These are phyloP conservation scores for Anomalospiza imberbis DNA, from an alignment of 2,797 vertebrate species.

Conservation along the genomic window DNA sequence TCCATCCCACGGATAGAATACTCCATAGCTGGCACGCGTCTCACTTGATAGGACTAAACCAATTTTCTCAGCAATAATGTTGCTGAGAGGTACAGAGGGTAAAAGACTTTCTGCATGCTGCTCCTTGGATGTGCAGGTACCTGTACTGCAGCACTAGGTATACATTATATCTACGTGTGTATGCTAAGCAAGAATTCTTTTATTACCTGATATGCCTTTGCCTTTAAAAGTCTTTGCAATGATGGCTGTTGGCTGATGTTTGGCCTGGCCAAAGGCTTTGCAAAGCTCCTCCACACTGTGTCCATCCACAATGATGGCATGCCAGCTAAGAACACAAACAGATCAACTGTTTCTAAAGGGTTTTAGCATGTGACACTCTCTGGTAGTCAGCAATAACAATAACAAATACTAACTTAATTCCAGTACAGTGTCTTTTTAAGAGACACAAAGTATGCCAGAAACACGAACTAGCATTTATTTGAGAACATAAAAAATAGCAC, in stretches of 20 bases:
- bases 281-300: slow-evolving; percentile 96
- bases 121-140: neutral
- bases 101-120: neutral
- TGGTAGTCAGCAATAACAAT: neutral
- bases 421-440: neutral
- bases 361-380: slow-evolving; percentile 21
- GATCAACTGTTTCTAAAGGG: slow-evolving; percentile 44
- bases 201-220: slow-evolving; percentile 90
- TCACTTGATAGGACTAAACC: neutral
- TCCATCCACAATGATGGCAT: slow-evolving; percentile 89
- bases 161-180: rapidly evolving
- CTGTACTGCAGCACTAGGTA: neutral
- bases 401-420: neutral
- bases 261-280: slow-evolving; percentile 90
- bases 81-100: neutral
- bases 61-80: neutral
- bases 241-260: slow-evolving; percentile 91
- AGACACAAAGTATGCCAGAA: neutral
- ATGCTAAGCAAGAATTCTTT: neutral
- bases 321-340: slow-evolving; percentile 82
- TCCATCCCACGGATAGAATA: neutral
- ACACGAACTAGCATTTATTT: neutral
- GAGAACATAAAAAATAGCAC: neutral
- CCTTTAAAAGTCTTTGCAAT: slow-evolving; percentile 95
- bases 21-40: neutral